Percentiles rank a stretch among this genome's conserved stretches.
Conservation (phyloP, 1,140 invertebrate genomes). For the Hycleus phaleratus region DNA sequence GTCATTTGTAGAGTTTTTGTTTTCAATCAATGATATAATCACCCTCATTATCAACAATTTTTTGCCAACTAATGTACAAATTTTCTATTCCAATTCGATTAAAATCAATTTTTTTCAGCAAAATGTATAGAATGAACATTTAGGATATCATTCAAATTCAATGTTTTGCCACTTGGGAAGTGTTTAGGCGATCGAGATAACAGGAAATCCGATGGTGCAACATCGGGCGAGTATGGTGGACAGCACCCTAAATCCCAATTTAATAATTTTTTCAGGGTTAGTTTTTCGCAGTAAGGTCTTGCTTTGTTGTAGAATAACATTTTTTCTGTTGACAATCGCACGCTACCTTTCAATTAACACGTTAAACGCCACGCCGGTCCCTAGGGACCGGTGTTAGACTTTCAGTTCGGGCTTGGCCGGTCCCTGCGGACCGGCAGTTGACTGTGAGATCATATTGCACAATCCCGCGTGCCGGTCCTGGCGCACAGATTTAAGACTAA, state of each 20-base stretch:
- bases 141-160: too few relatives aligned
- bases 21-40: not conserved
- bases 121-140: not conserved
- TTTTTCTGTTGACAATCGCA: slow-evolving; percentile 7
- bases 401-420: too few relatives aligned
- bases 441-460: too few relatives aligned
- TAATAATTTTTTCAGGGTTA: not conserved
- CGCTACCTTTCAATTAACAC: slow-evolving; percentile 3
- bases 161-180: not conserved
- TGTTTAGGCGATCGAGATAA: not conserved
- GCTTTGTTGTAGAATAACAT: slow-evolving; percentile 5
- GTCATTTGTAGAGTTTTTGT: too few relatives aligned
- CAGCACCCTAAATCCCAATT: not conserved
- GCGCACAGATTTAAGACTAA: too few relatives aligned
- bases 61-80: not conserved
- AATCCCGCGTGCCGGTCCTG: too few relatives aligned
- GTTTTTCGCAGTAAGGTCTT: too few relatives aligned
- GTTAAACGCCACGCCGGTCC: too few relatives aligned
- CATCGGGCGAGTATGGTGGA: not conserved
- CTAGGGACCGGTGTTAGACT: too few relatives aligned
- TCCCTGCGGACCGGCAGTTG: too few relatives aligned
- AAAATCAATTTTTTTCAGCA: too few relatives aligned
- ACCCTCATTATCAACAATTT: not conserved
- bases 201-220: not conserved
- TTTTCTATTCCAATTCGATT: not conserved